Conservation (phyloP, 2,888 invertebrate species). For the Lasioglossum oenotherae region DNA sequence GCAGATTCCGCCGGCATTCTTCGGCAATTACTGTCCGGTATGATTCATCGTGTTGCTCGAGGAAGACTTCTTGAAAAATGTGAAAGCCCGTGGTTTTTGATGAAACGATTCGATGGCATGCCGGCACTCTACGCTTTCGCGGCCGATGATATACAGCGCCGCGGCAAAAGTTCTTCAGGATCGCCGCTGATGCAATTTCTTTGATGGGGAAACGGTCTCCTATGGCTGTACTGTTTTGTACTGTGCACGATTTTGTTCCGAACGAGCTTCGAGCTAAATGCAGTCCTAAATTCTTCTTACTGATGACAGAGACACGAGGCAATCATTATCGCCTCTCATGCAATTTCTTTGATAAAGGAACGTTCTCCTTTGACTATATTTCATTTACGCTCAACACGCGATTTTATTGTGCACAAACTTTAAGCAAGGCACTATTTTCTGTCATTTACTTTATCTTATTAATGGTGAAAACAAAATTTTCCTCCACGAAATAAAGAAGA, state of each 20-base stretch:
- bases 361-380: background rate
- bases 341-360: background rate
- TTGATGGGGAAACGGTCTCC: background rate
- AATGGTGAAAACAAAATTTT: background rate
- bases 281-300: background rate
- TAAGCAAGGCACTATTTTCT: background rate
- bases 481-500: background rate
- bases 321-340: background rate
- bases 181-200: background rate
- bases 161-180: background rate
- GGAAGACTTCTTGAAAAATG: constrained; percentile 37
- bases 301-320: background rate
- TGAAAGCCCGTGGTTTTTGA: constrained; percentile 13
- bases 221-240: background rate
- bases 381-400: background rate
- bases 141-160: constrained; percentile 1
- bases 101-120: constrained; percentile 16
- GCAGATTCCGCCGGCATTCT: constrained; percentile 36
- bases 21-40: constrained; percentile 24
- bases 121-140: constrained; percentile 16
- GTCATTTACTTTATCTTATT: background rate
- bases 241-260: background rate
- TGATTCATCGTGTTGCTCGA: constrained; percentile 36
- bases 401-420: background rate
- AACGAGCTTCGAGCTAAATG: background rate